These are phyloP conservation scores for Nymphalis c-album DNA, from an alignment of 2,888 invertebrate genomes.

Conservation along the genomic window DNA sequence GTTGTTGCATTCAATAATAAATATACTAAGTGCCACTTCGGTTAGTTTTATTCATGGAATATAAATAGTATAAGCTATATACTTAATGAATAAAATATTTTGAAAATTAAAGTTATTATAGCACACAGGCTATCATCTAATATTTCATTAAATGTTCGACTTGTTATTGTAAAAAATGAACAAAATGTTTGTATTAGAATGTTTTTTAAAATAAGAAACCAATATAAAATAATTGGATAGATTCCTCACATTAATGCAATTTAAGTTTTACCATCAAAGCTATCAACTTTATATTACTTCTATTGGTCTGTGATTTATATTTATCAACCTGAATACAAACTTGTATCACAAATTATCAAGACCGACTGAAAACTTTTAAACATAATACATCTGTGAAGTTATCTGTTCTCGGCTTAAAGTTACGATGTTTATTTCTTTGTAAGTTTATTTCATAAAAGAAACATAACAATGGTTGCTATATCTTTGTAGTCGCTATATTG, in stretches of 20 bases:
- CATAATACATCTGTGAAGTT: conserved; percentile 29
- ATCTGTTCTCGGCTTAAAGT: conserved; percentile 30
- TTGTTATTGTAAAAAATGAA: too few species aligned
- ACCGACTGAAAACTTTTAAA: conserved; percentile 27
- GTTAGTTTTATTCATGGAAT: too few species aligned
- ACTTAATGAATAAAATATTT: too few species aligned
- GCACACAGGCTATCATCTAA: too few species aligned
- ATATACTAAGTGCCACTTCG: background rate
- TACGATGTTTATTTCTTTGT: conserved; percentile 28
- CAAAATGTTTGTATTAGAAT: too few species aligned
- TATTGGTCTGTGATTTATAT: conserved; percentile 7
- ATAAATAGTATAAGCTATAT: too few species aligned
- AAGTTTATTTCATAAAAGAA: conserved; percentile 33
- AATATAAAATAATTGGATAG: background rate
- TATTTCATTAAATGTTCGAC: too few species aligned
- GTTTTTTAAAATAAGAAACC: too few species aligned
- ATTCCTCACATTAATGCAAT: background rate
- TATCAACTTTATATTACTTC: background rate
- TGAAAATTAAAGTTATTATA: too few species aligned
- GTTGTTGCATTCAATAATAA: background rate
- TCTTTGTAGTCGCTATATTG: conserved; percentile 33
- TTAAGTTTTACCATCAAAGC: background rate
- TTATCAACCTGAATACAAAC: conserved; percentile 9
- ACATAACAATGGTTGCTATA: conserved; percentile 31
- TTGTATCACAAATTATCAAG: conserved; percentile 22